Percentiles rank a stretch among this genome's conserved stretches.
phyloP scores from a whole-genome alignment of 1,140 invertebrate genomes.

The Drosophila sp. region DNA sequence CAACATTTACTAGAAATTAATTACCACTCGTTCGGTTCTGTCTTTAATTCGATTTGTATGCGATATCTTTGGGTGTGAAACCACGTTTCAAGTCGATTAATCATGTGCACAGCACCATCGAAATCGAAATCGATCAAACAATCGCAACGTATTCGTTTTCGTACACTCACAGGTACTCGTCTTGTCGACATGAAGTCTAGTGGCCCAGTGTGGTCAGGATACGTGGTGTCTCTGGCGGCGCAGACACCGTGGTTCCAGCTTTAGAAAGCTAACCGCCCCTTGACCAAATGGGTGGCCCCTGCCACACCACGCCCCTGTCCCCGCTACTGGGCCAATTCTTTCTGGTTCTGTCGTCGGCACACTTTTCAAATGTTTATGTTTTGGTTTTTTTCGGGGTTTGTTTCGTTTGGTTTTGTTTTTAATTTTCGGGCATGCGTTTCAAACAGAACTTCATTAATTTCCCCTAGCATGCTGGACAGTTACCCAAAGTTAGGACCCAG shows the following conservation, averaged over 20 bases:
- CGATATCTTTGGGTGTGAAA: constrained; percentile 77
- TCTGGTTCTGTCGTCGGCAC: constrained; percentile 61
- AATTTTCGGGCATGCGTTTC: constrained; percentile 52
- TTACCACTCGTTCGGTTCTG: constrained; percentile 58
- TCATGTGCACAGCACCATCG: constrained; percentile 43
- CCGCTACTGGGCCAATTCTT: constrained; percentile 9
- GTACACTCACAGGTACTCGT: constrained; percentile 6
- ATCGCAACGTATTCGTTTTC: constrained; percentile 8
- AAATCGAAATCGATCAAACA: constrained; percentile 65
- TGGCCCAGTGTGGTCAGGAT: constrained; percentile 42
- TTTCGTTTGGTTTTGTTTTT: constrained; percentile 48
- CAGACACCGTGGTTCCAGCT: constrained; percentile 66
- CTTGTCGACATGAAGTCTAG: constrained; percentile 65
- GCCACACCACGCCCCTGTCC: constrained; percentile 19
- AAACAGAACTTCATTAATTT: constrained; percentile 76
- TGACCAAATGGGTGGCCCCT: constrained; percentile 21
- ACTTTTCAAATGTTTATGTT: constrained; percentile 78
- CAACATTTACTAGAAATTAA: constrained; percentile 74
- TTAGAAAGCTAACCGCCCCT: background rate
- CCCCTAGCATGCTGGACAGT: constrained; percentile 34
- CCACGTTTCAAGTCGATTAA: constrained; percentile 69
- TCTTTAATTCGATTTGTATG: constrained; percentile 81
- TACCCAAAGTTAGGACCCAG: constrained; percentile 14
- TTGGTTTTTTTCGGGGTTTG: constrained; percentile 51
- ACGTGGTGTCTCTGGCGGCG: constrained; percentile 54